Evolutionary conservation across 1,140 invertebrate genomes (phyloP), one percentile per base, ranked within the genome.

Genomic region (Nasonia vitripennis): DNA sequence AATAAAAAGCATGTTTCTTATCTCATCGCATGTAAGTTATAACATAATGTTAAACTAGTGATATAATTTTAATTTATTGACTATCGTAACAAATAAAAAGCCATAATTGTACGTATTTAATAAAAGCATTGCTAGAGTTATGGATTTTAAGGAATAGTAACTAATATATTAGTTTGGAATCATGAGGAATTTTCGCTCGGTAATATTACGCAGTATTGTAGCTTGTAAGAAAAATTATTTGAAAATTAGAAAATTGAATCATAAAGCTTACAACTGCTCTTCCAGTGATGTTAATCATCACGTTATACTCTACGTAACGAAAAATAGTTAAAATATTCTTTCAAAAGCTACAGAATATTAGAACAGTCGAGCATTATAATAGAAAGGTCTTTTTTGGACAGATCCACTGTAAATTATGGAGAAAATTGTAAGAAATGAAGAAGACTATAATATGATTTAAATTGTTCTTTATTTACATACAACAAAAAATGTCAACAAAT

Each of bases 391-490:
- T 62, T 9, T 41, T 71, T 31, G 11, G 9, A 34, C 2, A 84
- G 48, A 71, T 84, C 41, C 34, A 31, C 17, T 74, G n/a, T 79
- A 79, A 17, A 80, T 62, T 73, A 78, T 78, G 27, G 51, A 73
- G 5, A 41, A 78, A 78, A 68, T 78, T 77, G 10, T 23, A 71
- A 78, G 34, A 48, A 84, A 71, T 55, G 48, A 82, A 78, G 67
- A 71, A 78, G 67, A 55, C 17, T 68, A 70, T 78, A n/a, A 81
- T 27, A 78, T 73, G 73, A 78, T 78, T 86, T 86, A 78, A 86
- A 86, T 86, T 78, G 80, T 82, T 82, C 74, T 86, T 86, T 86
- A 86, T 86, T 86, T 86, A 86, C 80, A 82, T 86, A 86, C 79
- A 86, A 86, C 84, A 86, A 82, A 79, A 80, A 86, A 82, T 86